Base-by-base conservation (phyloP, 2,888 invertebrate species). In the Coecobrya sp. region DNA sequence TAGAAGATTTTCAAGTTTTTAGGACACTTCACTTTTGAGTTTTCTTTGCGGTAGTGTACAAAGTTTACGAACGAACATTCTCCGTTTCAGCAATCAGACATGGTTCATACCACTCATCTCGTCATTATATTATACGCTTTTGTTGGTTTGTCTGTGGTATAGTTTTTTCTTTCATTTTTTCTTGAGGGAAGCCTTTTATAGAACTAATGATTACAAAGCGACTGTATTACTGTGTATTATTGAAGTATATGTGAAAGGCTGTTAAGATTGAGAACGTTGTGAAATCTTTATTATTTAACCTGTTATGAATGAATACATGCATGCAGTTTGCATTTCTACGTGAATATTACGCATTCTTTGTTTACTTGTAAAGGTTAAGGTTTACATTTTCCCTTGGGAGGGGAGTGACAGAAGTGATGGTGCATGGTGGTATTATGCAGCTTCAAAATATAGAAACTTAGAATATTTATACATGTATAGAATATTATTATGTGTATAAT, bases 81-180 rank as follows among this genome's bases (percentile, higher is more conserved):
- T 25, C 62, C 11, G 25, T 62, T 22, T 70, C 19, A 8, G 11
- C 52, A 27, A 27, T 22, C 36, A 86, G 68, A 25, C 86, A 86
- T 92, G 92, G 82, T 86, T 92, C 92, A 86, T 92, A 86, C 68
- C 92, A 92, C 92, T 92, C 92, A 92, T 79, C 93, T 88, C 93
- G 88, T 93, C 93, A 93, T 93, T 93, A 88, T 82, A 88, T 82
- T 49, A 49, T 16, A 16, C 25, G 13, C 11, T 65, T 87, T 88
- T 88, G 52, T 87, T 92, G 73, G 30, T 70, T 73, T 86, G 45
- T 45, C 86, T 86, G 11, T 19, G 11, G 70, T 86, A 62, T n/a
- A 16, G 27, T 52, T 19, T 49, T 76, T 86, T 86, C n/a, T 52
- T 62, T 30, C 30, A 27, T 16, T n/a, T 36, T 19, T 5, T 13